A percentile compares a stretch with the other conserved stretches of the same genome.
phyloP scores from a whole-genome alignment of 2,888 invertebrate species.

The Dryobota labecula region DNA sequence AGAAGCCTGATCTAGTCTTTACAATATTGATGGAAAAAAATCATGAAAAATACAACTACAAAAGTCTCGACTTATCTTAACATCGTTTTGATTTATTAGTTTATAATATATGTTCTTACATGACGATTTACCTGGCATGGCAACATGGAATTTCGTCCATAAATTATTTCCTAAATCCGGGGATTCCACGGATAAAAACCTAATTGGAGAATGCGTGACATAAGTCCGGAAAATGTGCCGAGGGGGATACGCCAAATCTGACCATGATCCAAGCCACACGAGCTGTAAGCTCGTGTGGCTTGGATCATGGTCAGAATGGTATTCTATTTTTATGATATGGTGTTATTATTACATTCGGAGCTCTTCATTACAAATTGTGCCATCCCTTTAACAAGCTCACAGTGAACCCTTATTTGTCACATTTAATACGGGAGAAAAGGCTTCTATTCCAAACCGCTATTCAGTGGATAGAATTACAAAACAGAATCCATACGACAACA shows the following conservation, averaged over 20 bases:
- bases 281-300: too few species aligned
- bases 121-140: conserved; percentile 31
- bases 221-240: conserved; percentile 45
- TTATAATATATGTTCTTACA: conserved; percentile 31
- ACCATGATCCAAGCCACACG: conserved; percentile 47
- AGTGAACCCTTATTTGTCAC: conserved; percentile 15
- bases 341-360: conserved; percentile 21
- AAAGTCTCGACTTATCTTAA: conserved; percentile 25
- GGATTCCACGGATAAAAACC: conserved; percentile 67
- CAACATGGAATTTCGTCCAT: conserved; percentile 39
- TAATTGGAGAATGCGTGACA: conserved; percentile 64
- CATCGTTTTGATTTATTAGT: conserved; percentile 31
- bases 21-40: background rate
- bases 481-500: conserved; percentile 14
- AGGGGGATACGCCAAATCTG: conserved; percentile 40
- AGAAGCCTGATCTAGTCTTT: background rate
- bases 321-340: conserved; percentile 40
- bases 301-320: too few species aligned
- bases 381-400: conserved; percentile 15
- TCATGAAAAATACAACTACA: background rate
- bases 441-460: conserved; percentile 12
- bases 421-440: conserved; percentile 17
- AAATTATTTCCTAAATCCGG: conserved; percentile 56
- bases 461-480: conserved; percentile 32
- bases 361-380: conserved; percentile 21